A percentile compares a stretch with the other conserved stretches of the same genome.
Evolutionary conservation across 2,113 vertebrate genomes (phyloP).

Genomic region (Silurus meridionalis): DNA sequence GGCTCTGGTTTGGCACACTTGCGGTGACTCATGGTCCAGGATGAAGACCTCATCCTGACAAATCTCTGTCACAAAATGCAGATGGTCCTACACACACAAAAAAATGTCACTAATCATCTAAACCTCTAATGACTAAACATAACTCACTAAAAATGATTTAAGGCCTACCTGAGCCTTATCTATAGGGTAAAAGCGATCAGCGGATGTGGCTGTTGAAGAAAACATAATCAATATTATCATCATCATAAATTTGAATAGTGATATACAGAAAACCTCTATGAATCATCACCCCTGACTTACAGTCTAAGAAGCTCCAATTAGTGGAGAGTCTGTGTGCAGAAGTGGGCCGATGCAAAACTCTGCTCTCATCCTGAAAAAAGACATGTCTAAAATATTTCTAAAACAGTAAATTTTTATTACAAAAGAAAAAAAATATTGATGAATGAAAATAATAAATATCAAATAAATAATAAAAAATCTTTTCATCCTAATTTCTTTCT

Average conservation of each 20-base stretch:
- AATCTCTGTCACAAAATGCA: constrained; percentile 98
- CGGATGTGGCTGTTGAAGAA: constrained; percentile 84
- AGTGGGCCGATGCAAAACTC: constrained; percentile 73
- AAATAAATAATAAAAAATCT: not conserved
- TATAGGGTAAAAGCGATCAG: constrained; percentile 96
- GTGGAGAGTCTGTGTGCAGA: constrained; percentile 88
- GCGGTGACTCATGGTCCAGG: constrained; percentile 85
- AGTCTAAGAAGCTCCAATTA: constrained; percentile 98
- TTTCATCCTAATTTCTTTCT: not conserved
- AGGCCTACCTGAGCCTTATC: constrained; percentile 93
- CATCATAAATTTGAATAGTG: not conserved
- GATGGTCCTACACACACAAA: constrained; percentile 82
- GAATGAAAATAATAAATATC: not conserved
- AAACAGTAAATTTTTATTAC: not conserved
- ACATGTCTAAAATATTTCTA: not conserved
- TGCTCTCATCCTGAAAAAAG: constrained; percentile 74
- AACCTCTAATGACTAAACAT: not conserved
- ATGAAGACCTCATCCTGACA: constrained; percentile 98
- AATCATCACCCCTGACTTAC: constrained; percentile 71
- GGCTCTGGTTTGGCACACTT: constrained; percentile 69
- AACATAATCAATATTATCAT: constrained; percentile 10
- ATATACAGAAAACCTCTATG: not conserved
- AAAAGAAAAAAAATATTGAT: not conserved
- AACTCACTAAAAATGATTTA: not conserved
- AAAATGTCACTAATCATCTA: no score